Evolutionary conservation across 1,140 invertebrate species (phyloP).

Genomic region (Augochlora pura): DNA sequence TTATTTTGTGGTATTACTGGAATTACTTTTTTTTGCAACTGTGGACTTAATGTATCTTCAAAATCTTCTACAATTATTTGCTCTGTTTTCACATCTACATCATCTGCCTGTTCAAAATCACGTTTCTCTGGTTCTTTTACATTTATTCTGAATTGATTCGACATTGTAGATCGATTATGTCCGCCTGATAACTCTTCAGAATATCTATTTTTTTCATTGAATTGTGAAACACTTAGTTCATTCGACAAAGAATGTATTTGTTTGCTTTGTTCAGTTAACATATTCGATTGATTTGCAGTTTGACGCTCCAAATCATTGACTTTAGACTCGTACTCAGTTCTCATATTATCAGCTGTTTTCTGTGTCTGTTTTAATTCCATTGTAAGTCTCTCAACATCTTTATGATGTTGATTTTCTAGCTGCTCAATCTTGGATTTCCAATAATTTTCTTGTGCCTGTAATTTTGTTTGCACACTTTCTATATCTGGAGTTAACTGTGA

Average conservation of each 20-base stretch:
- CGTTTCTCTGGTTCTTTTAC: background rate
- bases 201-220: conserved; percentile 28
- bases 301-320: conserved; percentile 73
- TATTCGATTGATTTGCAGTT: conserved; percentile 68
- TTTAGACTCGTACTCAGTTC: conserved; percentile 73
- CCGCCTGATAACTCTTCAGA: conserved; percentile 6
- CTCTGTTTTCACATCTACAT: background rate
- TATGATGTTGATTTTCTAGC: conserved; percentile 73
- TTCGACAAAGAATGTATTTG: conserved; percentile 69
- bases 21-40: conserved; percentile 22
- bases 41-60: conserved; percentile 51
- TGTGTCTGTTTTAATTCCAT: conserved; percentile 74
- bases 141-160: conserved; percentile 10
- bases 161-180: conserved; percentile 1
- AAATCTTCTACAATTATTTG: conserved; percentile 44
- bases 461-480: conserved; percentile 74
- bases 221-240: conserved; percentile 59
- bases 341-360: conserved; percentile 66
- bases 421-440: conserved; percentile 76
- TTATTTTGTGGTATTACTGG: conserved; percentile 5
- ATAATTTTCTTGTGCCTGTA: conserved; percentile 74
- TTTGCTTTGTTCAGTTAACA: conserved; percentile 72
- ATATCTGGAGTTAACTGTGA: conserved; percentile 69
- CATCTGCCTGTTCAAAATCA: conserved; percentile 9
- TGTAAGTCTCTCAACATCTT: conserved; percentile 73